phyloP scores from a whole-genome alignment of 2,888 invertebrate species.

The Amphimallon solstitiale region DNA sequence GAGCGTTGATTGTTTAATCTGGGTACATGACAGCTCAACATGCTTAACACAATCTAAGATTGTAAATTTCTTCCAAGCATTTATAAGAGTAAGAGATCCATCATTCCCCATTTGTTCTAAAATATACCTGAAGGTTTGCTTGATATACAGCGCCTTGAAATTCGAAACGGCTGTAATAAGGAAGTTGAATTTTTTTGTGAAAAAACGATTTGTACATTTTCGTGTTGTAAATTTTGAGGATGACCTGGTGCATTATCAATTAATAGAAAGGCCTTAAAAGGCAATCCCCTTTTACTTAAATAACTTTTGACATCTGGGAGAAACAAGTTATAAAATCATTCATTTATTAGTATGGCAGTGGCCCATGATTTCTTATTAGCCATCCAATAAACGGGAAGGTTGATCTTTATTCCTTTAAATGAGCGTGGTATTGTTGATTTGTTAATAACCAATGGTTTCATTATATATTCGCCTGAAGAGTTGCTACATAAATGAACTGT shows the following conservation, averaged over 20 bases:
- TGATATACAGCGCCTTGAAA: conserved; percentile 45
- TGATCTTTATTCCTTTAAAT: conserved; percentile 37
- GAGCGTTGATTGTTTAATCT: conserved; percentile 45
- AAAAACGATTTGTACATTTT: conserved; percentile 47
- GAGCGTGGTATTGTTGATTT: conserved; percentile 38
- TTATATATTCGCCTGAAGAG: conserved; percentile 40
- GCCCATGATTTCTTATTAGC: conserved; percentile 33
- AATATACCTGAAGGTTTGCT: conserved; percentile 45
- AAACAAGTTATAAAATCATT: neutral
- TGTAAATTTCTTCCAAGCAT: conserved; percentile 27
- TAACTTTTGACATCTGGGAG: neutral
- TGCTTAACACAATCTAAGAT: conserved; percentile 42
- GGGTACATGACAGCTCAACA: conserved; percentile 37
- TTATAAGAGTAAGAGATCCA: conserved; percentile 27
- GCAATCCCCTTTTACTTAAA: conserved; percentile 1
- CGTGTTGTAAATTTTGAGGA: conserved; percentile 41
- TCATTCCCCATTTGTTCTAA: conserved; percentile 33
- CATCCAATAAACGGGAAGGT: conserved; percentile 40
- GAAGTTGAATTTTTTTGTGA: conserved; percentile 50
- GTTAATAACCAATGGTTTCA: conserved; percentile 42
- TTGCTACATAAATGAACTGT: conserved; percentile 42
- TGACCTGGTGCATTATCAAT: conserved; percentile 46
- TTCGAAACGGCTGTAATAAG: conserved; percentile 50
- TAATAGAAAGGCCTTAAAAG: conserved; percentile 37
- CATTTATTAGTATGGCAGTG: neutral